Conservation (phyloP, 2,113 vertebrate genomes). For the Erinaceus europaeus region DNA sequence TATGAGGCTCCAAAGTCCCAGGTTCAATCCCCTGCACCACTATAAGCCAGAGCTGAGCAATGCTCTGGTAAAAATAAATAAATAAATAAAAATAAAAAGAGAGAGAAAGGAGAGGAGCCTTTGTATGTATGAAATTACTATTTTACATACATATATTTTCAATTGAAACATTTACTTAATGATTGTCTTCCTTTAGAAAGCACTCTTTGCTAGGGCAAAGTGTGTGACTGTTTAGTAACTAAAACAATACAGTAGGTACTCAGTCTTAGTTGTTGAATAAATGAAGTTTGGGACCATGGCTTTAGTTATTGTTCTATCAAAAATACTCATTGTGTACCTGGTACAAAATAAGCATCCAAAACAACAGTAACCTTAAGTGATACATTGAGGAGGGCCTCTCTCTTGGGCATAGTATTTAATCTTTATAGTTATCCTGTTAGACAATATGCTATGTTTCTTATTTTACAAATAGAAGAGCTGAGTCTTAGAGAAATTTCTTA, state of each 20-base stretch:
- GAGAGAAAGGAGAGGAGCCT: too few species aligned
- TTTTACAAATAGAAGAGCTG: not conserved
- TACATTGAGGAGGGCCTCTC: not conserved
- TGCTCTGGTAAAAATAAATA: too few species aligned
- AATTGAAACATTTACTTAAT: not conserved
- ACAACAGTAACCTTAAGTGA: not conserved
- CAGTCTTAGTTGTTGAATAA: not conserved
- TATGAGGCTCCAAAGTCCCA: too few species aligned
- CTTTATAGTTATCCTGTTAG: not conserved
- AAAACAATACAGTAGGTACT: not conserved
- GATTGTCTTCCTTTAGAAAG: not conserved
- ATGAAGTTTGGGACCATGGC: not conserved
- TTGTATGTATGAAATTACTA: too few species aligned
- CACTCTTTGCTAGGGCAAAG: not conserved
- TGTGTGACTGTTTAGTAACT: not conserved
- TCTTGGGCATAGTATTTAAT: not conserved
- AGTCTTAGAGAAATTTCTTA: not conserved
- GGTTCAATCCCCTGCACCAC: too few species aligned
- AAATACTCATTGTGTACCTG: not conserved
- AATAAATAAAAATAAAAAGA: too few species aligned
- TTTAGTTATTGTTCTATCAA: not conserved
- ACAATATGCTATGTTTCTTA: not conserved
- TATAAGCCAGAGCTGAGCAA: too few species aligned
- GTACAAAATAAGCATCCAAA: not conserved
- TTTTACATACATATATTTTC: not conserved